phyloP scores from a whole-genome alignment of 2,888 invertebrate genomes.

The Ramazzottius varieornatus region DNA sequence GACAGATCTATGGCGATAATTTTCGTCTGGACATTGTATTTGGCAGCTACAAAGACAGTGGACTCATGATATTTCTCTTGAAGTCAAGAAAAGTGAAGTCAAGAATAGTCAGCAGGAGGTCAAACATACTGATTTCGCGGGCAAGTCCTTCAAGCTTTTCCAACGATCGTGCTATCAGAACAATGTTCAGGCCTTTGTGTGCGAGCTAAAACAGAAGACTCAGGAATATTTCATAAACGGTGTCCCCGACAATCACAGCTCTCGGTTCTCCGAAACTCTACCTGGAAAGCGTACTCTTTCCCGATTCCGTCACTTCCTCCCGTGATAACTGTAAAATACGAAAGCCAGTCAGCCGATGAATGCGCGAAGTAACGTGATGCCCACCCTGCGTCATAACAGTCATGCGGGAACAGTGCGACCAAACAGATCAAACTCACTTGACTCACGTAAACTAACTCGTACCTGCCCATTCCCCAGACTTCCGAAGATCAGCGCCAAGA shows the following conservation, averaged over 20 bases:
- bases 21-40: background rate
- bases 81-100: background rate
- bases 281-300: conserved; percentile 1
- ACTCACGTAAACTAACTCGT: no score
- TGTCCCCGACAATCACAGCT: no score
- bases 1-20: background rate
- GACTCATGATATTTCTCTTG: no score
- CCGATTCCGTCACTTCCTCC: conserved; percentile 1
- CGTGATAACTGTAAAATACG: background rate
- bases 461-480: background rate
- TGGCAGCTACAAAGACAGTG: background rate
- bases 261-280: background rate
- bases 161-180: background rate
- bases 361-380: no score
- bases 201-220: background rate
- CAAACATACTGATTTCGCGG: background rate
- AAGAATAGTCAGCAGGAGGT: background rate
- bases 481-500: background rate
- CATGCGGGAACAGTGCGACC: background rate
- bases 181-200: background rate
- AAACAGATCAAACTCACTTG: background rate
- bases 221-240: background rate
- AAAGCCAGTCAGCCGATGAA: background rate
- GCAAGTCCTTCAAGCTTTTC: background rate
- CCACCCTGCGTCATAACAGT: no score